phyloP scores from a whole-genome alignment of 2,888 invertebrate genomes.

The Pasiphila rectangulata region DNA sequence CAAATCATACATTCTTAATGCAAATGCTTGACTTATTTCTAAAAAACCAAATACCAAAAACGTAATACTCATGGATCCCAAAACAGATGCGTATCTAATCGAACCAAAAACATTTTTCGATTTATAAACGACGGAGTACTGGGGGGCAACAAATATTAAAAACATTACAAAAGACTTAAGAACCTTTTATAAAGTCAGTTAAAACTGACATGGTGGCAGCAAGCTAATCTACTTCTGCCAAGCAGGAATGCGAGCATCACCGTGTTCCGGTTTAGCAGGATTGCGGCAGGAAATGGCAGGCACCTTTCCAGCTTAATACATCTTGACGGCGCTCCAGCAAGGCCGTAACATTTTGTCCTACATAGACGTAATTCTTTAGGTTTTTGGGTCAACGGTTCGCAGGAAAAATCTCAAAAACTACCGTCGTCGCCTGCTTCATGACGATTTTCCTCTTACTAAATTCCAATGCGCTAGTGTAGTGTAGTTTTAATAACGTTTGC shows the following conservation, averaged over 20 bases:
- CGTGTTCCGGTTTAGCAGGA: slow-evolving; percentile 9
- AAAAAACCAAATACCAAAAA: too few relatives aligned
- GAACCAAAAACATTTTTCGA: too few relatives aligned
- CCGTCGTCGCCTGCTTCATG: too few relatives aligned
- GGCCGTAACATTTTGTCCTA: slow-evolving; percentile 4
- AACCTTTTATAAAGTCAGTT: neutral
- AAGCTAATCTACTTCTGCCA: slow-evolving; percentile 9
- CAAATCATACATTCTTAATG: too few relatives aligned
- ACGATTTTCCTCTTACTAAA: neutral
- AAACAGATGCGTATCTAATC: too few relatives aligned
- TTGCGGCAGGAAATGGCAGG: slow-evolving; percentile 9
- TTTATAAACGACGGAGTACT: too few relatives aligned
- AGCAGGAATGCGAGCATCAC: slow-evolving; percentile 9
- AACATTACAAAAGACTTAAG: too few relatives aligned
- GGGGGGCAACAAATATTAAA: too few relatives aligned
- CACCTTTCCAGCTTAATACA: slow-evolving; percentile 6
- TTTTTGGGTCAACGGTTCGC: slow-evolving; percentile 8
- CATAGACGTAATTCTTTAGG: slow-evolving; percentile 7
- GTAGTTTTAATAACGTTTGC: too few relatives aligned
- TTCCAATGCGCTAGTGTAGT: too few relatives aligned
- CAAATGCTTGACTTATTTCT: too few relatives aligned
- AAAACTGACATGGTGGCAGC: neutral
- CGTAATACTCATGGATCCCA: too few relatives aligned
- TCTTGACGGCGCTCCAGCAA: slow-evolving; percentile 1
- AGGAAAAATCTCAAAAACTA: neutral